phyloP scores from a whole-genome alignment of 2,113 vertebrate genomes.

The Heterotilapia buettikoferi region DNA sequence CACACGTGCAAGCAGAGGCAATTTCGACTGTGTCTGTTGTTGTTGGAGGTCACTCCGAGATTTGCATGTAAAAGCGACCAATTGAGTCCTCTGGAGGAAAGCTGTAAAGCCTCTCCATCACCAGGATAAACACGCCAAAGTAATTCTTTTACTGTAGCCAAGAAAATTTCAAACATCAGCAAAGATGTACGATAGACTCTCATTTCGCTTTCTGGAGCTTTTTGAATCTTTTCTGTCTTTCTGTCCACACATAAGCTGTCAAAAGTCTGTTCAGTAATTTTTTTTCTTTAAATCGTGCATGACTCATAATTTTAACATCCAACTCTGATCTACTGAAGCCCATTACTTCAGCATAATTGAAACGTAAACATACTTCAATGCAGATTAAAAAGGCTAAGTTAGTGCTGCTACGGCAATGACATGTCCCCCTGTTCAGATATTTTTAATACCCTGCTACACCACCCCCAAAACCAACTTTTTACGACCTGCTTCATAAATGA shows the following conservation, averaged over 20 bases:
- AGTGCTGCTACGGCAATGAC: conserved; percentile 55
- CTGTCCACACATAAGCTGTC: not conserved
- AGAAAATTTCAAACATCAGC: not conserved
- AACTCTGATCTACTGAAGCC: conserved; percentile 40
- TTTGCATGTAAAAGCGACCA: conserved; percentile 12
- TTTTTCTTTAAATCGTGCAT: conserved; percentile 10
- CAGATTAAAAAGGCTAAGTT: conserved; percentile 59
- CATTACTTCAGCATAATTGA: conserved; percentile 47
- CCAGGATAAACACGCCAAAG: conserved; percentile 2
- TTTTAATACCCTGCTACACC: conserved; percentile 48
- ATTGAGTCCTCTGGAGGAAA: not conserved
- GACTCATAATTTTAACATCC: conserved; percentile 39
- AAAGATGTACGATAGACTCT: not conserved
- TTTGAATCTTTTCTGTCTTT: not conserved
- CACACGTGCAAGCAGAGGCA: not conserved
- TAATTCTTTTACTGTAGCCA: not conserved
- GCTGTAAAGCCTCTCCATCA: conserved; percentile 25
- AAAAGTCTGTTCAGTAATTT: conserved; percentile 14
- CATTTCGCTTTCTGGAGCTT: not conserved
- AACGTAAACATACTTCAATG: conserved; percentile 67
- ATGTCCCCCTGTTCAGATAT: conserved; percentile 52
- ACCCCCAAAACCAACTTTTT: conserved; percentile 47
- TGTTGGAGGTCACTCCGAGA: conserved; percentile 33
- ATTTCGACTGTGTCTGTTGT: conserved; percentile 24
- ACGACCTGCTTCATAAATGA: conserved; percentile 71